phyloP scores from a whole-genome alignment of 2,113 vertebrate genomes.

The Climacteris rufus region DNA sequence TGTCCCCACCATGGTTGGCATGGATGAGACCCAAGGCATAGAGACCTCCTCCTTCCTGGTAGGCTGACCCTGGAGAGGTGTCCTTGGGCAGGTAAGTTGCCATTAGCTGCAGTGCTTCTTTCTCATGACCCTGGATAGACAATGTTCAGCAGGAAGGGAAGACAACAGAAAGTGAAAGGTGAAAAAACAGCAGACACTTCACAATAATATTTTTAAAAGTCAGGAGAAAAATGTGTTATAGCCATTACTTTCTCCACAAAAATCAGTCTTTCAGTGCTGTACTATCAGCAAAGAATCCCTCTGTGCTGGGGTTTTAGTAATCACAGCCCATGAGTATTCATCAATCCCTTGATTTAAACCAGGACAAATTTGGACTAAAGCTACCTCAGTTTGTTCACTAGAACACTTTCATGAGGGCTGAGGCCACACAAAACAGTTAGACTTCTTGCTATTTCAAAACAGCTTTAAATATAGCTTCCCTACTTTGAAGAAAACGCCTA shows the following conservation, averaged over 20 bases:
- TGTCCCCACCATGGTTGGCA: conserved; percentile 96
- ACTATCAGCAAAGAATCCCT: not conserved
- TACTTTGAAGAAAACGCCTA: too few relatives aligned
- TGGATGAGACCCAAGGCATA: conserved; percentile 97
- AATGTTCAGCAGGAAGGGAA: not conserved
- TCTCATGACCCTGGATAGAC: conserved; percentile 89
- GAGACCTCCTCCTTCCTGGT: conserved; percentile 96
- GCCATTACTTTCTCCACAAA: not conserved
- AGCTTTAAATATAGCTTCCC: not conserved
- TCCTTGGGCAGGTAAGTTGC: conserved; percentile 98
- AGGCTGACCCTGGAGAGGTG: conserved; percentile 96
- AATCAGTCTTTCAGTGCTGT: not conserved
- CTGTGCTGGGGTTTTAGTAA: not conserved
- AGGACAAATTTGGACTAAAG: not conserved
- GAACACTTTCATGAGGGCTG: not conserved
- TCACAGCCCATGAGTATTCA: not conserved
- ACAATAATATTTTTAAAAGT: not conserved
- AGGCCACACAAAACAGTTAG: not conserved
- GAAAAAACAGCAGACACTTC: not conserved
- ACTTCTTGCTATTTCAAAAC: not conserved
- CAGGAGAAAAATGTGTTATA: not conserved
- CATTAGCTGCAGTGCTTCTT: conserved; percentile 97
- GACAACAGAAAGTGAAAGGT: not conserved
- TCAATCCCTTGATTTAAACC: not conserved
- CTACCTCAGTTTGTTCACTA: not conserved